Conservation (phyloP, 2,113 vertebrate genomes). For the Corythoichthys haematopterus region DNA sequence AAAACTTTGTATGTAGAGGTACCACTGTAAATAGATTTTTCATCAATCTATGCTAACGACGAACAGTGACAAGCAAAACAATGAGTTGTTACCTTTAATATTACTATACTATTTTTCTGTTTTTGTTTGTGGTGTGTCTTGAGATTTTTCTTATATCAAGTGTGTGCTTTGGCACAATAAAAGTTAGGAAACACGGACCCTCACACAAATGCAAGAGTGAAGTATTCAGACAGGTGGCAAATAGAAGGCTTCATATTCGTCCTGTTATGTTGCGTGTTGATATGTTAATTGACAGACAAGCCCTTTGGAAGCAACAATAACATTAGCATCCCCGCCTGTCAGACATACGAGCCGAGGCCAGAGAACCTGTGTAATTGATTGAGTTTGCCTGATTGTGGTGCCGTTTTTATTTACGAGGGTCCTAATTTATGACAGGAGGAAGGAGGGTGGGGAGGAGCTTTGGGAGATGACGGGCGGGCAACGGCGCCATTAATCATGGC, state of each 20-base stretch:
- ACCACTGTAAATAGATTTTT: too few species aligned
- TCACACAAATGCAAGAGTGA: conserved; percentile 15
- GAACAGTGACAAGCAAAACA: not conserved
- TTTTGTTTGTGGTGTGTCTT: not conserved
- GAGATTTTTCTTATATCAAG: not conserved
- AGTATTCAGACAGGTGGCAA: conserved; percentile 67
- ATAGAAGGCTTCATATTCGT: conserved; percentile 65
- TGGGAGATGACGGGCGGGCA: conserved; percentile 78
- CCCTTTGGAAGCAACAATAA: conserved; percentile 80
- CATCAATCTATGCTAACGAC: not conserved
- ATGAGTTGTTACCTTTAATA: not conserved
- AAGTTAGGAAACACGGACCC: conserved; percentile 5
- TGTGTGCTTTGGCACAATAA: not conserved
- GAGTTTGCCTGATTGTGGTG: conserved; percentile 92
- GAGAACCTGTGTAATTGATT: conserved; percentile 84
- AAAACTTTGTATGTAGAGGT: too few species aligned
- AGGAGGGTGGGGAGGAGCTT: conserved; percentile 79
- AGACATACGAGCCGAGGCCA: conserved; percentile 74
- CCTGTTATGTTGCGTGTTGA: conserved; percentile 55
- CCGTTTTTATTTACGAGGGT: conserved; percentile 96
- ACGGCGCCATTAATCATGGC: conserved; percentile 89
- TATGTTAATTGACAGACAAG: conserved; percentile 73
- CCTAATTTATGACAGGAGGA: conserved; percentile 93
- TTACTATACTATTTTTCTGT: too few species aligned
- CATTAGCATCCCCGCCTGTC: conserved; percentile 77